A percentile compares a stretch with the other conserved stretches of the same genome.
Evolutionary conservation across 2,797 vertebrate species (phyloP).

Genomic region (Prionace glauca): DNA sequence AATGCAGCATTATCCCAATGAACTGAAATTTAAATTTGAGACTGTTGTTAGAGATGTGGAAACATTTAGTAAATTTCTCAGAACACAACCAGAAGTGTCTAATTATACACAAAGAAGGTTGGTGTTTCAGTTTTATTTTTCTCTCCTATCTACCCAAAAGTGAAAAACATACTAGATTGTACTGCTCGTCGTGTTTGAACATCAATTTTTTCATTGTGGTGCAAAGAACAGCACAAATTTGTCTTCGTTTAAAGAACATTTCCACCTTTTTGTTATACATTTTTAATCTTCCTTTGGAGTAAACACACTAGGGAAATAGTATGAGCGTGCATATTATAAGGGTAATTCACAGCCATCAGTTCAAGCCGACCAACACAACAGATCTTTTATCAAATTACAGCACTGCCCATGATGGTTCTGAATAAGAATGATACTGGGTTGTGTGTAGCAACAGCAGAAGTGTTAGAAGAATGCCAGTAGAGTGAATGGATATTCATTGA

Average conservation of each 20-base stretch:
- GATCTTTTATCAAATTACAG: neutral
- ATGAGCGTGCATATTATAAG: neutral
- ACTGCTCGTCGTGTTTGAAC: neutral
- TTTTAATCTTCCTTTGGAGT: neutral
- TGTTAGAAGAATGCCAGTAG: slow-evolving; percentile 26
- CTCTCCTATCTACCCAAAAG: neutral
- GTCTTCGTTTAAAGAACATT: neutral
- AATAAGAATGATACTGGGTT: slow-evolving; percentile 22
- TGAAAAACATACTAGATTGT: neutral
- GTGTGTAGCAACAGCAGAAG: slow-evolving; percentile 12
- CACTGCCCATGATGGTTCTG: neutral
- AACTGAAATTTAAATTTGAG: neutral
- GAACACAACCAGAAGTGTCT: too few species aligned
- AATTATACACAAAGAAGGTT: neutral
- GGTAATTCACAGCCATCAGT: neutral
- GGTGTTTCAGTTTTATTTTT: neutral
- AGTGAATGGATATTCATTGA: slow-evolving; percentile 26
- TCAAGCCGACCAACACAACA: slow-evolving; percentile 15
- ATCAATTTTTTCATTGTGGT: neutral
- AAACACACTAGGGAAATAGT: neutral
- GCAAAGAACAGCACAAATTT: neutral
- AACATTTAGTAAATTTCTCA: neutral
- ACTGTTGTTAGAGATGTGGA: neutral
- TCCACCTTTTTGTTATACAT: too few species aligned
- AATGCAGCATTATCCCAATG: neutral